Conservation (phyloP, 2,113 vertebrate genomes). For the Neolamprologus caudopunctatus region DNA sequence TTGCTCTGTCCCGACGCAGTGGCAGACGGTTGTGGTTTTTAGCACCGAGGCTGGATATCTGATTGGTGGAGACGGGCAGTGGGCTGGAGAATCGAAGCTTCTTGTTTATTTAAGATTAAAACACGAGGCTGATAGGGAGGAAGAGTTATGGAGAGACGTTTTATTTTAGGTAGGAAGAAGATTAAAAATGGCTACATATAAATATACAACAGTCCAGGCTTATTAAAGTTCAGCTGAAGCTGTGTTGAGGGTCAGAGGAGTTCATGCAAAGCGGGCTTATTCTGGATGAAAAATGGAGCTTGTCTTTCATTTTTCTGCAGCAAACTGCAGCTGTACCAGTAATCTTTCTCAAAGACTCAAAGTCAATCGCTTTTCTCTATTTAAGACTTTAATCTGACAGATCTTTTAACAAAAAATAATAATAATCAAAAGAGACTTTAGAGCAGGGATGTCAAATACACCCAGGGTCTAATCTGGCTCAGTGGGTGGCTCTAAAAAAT, state of each 20-base stretch:
- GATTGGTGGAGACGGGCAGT: slow-evolving; percentile 6
- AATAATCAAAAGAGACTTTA: background rate
- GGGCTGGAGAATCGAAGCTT: background rate
- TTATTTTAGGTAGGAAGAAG: background rate
- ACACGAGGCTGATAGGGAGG: slow-evolving; percentile 5
- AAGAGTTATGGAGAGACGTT: slow-evolving; percentile 34
- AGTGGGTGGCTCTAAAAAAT: background rate
- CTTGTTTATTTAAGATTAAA: slow-evolving; percentile 40
- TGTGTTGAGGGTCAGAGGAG: background rate
- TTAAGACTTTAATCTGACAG: background rate
- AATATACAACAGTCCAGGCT: background rate
- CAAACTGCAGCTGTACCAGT: background rate
- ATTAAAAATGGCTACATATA: background rate
- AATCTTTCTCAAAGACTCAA: background rate
- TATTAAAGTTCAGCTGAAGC: background rate
- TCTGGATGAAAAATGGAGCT: background rate
- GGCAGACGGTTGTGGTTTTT: slow-evolving; percentile 36
- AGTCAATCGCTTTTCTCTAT: background rate
- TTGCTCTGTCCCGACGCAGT: slow-evolving; percentile 44
- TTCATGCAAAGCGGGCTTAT: background rate
- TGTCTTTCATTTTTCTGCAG: background rate
- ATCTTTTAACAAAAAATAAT: background rate
- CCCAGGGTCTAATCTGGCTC: background rate
- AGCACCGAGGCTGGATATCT: background rate
- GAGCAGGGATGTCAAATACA: background rate